Evolutionary conservation across 2,797 vertebrate species (phyloP), one percentile per base, ranked within the genome.

Genomic region (Gymnoscopelus braueri): DNA sequence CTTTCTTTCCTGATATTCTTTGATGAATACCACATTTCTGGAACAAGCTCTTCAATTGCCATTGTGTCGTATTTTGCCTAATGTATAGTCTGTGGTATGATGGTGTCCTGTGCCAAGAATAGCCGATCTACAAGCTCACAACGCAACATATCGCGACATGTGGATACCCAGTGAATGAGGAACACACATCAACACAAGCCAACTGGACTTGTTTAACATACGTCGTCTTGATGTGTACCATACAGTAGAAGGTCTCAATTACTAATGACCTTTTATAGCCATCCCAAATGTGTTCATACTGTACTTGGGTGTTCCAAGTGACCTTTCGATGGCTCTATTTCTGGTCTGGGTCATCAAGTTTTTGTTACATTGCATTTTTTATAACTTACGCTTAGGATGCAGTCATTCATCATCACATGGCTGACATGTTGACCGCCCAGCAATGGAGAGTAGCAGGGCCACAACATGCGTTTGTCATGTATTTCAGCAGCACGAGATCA

Each of bases 261-360:
- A 35, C 32, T 24, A n/a, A 11, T 47, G 11, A 29, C 54, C 23
- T 49, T 57, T 26, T n/a, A 11, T 10, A 32, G 23, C 5, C 6
- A 65, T 9, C 14, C 49, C 1, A 29, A 50, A 14, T 1, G 11
- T 26, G 57, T 57, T 48, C 13, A 66, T 47, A 48, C 39, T 56
- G 57, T 47, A 48, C 39, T 56, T 44, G 23, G 11, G 23, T 48
- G 15, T 55, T 49, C 24, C 47, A 19, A 26, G 23, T 50, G 47
- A 67, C 65, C 55, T 67, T 67, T 66, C 14, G 15, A 11, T 49
- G 39, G 13, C 5, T 55, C 35, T 56, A 55, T 24, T 55, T 44
- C 12, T 64, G 29, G 10, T 51, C 14, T 52, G 14, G 29, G 49
- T 11, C 49, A 53, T 26, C 15, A 53, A 3, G 29, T 52, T 32